These are phyloP conservation scores for Porites lutea DNA, from an alignment of 64 coral and sea anemone genomes.

Conservation along the genomic window DNA sequence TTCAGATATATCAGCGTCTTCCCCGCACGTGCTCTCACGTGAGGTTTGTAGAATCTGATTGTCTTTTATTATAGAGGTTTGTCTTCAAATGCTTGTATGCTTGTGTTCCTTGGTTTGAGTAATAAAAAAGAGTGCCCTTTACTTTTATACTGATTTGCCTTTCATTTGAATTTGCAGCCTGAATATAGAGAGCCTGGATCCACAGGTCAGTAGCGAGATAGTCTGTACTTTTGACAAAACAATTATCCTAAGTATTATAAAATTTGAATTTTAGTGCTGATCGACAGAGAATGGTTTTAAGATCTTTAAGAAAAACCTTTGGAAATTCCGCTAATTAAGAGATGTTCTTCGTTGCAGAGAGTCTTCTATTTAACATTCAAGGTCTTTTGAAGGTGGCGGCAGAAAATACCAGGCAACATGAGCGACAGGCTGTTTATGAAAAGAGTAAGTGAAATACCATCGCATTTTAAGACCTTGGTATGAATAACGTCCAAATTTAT, in stretches of 20 bases:
- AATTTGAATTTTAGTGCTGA: too few species aligned
- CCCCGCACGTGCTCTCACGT: constrained; percentile 54
- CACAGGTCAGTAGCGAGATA: constrained; percentile 9
- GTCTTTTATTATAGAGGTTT: not conserved
- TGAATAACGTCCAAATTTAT: too few species aligned
- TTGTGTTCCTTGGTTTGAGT: too few species aligned
- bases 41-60: constrained; percentile 5
- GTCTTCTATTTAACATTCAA: constrained; percentile 91
- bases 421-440: constrained; percentile 84
- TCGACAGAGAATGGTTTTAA: too few species aligned
- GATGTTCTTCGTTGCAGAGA: constrained; percentile 33
- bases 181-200: constrained; percentile 61
- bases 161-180: constrained; percentile 7
- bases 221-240: too few species aligned
- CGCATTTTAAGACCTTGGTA: not conserved
- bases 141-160: not conserved
- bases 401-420: constrained; percentile 86
- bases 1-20: constrained; percentile 84
- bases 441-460: constrained; percentile 58
- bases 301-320: too few species aligned
- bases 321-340: too few species aligned
- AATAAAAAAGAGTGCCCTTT: too few species aligned
- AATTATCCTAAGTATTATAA: too few species aligned
- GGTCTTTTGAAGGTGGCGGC: constrained; percentile 90
- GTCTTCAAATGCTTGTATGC: not conserved